Base-by-base conservation (phyloP, 2,797 vertebrate species). In the Chaetophractus vellerosus region DNA sequence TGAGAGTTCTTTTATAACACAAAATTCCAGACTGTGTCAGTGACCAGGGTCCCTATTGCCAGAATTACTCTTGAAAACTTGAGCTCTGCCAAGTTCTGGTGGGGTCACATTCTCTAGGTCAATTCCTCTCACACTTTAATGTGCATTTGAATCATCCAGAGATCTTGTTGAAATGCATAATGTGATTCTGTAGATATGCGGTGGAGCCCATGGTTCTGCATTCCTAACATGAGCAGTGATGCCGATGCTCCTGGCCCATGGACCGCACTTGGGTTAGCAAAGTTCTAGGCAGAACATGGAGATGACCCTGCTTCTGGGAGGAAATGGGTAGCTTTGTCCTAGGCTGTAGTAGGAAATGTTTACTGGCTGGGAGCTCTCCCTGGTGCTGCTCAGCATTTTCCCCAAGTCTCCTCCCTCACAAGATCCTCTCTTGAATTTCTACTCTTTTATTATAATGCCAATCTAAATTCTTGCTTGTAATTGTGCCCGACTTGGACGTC, bases 321-420 rank as follows among this genome's bases (percentile, higher is more conserved):
- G 64, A 75, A 89, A 50, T 9, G 23, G 26, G n/a, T 33, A 33
- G 23, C 33, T 64, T 45, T 63, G 66, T 92, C 57, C 64, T 68
- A 21, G 81, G 26, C 14, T 9, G 0, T 0, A 11, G 36, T 36
- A 41, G 50, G 50, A 57, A 57, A 18, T 0, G 0, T 0, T n/a
- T 18, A 0, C 52, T 21, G 86, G 48, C 76, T 76, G 80, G 91
- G 84, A 95, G 88, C 80, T 81, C 76, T 94, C 88, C 93, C 90
- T 95, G 59, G 81, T 91, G 80, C 92, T 93, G 90, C 88, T 24
- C 24, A n/a, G 10, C 10, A 36, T 28, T 33, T 68, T 14, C 18
- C 14, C n/a, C 11, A 66, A 31, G 21, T 36, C 41, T 26, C 33
- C 59, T n/a, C 82, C 45, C 48, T 72, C 63, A 3, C 8, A 23